Percentiles rank a stretch among this genome's conserved stretches.
These are phyloP conservation scores for Drosophila tropicalis DNA, from an alignment of 1,140 invertebrate species.

Conservation along the genomic window DNA sequence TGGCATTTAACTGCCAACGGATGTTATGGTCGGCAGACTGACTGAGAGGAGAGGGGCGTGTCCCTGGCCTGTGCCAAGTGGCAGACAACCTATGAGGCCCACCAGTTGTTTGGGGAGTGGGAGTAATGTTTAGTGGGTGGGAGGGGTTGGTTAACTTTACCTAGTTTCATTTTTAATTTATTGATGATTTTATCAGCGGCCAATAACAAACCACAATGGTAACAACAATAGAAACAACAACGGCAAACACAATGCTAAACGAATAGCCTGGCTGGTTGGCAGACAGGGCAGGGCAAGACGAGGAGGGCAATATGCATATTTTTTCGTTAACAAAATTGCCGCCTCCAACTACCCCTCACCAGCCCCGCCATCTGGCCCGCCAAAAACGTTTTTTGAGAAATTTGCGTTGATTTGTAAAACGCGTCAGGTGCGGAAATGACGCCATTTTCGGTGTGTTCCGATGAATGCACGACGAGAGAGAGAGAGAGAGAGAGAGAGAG, in stretches of 20 bases:
- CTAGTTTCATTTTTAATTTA: slow-evolving; percentile 72
- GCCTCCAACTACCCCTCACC: neutral
- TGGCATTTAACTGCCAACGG: slow-evolving; percentile 49
- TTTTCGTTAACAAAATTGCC: slow-evolving; percentile 9
- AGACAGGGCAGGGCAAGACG: neutral
- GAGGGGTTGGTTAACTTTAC: neutral
- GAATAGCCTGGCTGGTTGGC: slow-evolving; percentile 17
- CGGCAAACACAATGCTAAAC: slow-evolving; percentile 46
- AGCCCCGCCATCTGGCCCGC: too few species aligned
- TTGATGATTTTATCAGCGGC: slow-evolving; percentile 68
- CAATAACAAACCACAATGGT: slow-evolving; percentile 64
- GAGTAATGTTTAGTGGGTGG: neutral
- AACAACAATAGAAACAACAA: slow-evolving; percentile 22
- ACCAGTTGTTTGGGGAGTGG: neutral
- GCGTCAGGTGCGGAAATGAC: slow-evolving; percentile 58
- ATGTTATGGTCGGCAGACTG: slow-evolving; percentile 52
- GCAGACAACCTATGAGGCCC: too few species aligned
- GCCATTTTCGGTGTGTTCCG: slow-evolving; percentile 43
- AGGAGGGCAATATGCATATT: too few species aligned
- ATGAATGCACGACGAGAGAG: slow-evolving; percentile 16
- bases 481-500: too few species aligned
- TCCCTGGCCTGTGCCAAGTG: slow-evolving; percentile 6
- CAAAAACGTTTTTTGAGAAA: slow-evolving; percentile 33
- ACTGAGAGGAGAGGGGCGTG: slow-evolving; percentile 38
- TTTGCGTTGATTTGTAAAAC: slow-evolving; percentile 64